Evolutionary conservation across 53 echinoderm and acorn worm species (phyloP), one percentile per base, ranked within the genome.

Genomic region (Holothuria leucospilota): DNA sequence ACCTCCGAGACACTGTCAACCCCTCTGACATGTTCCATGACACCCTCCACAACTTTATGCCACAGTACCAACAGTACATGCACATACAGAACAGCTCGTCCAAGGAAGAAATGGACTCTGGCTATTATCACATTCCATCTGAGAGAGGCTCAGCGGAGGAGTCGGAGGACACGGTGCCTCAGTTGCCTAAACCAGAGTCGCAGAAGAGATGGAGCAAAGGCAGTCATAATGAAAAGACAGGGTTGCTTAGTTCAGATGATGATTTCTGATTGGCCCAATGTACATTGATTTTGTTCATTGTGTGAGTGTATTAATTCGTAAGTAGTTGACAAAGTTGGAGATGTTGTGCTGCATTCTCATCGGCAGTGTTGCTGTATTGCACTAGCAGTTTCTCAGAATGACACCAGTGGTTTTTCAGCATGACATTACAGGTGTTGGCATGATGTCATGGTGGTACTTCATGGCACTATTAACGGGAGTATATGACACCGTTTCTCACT

Each of bases 51-150:
- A 97, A 97, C 89, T 97, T 97, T 88, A 93, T 95, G 5, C 98
- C 98, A 5, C 95, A 95, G 75, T 97, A 97, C 87, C 98, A 97
- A 80, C 95, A 95, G 84, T 97, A 97, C 95, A 97, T 95, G 93
- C 80, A 80, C 62, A 80, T 80, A 39, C 98, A 97, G 90, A 93
- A 97, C 83, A 93, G 88, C 71, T 56, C 84, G 6, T 62, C 69
- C 49, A 64, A 68, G 30, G 93, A 91, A 38, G 93, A 93, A 42
- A 89, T 92, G 84, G 94, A 94, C 65, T 77, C 87, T 11, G 93
- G 93, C 62, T 93, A 88, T 85, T 90, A 87, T 63, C 89, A 89
- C 84, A 86, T 92, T 86, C 84, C 86, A 56, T 83, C 88, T 62
- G 88, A 88, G 84, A 84, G 41, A 16, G 85, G 86, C 30, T 70